Percentiles rank a stretch among this genome's conserved stretches.
Evolutionary conservation across 2,888 invertebrate genomes (phyloP).

Genomic region (Cetonia aurata): DNA sequence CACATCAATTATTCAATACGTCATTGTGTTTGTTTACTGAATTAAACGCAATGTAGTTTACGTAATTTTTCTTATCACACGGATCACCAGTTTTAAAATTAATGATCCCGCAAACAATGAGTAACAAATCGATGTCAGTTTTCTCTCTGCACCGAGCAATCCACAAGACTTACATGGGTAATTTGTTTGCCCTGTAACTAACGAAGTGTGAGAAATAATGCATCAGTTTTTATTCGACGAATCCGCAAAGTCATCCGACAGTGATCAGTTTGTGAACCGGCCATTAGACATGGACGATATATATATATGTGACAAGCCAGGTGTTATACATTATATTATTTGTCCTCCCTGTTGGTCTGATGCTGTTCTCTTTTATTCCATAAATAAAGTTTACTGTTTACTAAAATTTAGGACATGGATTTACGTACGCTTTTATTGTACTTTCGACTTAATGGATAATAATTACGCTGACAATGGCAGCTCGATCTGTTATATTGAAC

Average conservation of each 20-base stretch:
- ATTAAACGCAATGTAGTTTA: conserved; percentile 29
- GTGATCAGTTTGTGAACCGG: conserved; percentile 56
- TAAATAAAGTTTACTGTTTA: conserved; percentile 46
- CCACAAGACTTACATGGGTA: conserved; percentile 54
- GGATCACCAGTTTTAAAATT: conserved; percentile 49
- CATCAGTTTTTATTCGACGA: conserved; percentile 53
- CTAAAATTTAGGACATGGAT: conserved; percentile 45
- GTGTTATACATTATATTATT: conserved; percentile 49
- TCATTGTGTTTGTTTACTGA: conserved; percentile 35
- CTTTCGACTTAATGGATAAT: conserved; percentile 43
- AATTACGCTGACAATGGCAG: conserved; percentile 45
- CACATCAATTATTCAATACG: conserved; percentile 31
- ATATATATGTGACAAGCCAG: conserved; percentile 53
- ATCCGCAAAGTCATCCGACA: conserved; percentile 55
- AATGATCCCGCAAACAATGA: conserved; percentile 54
- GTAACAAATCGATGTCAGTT: conserved; percentile 58
- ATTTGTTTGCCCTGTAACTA: conserved; percentile 63
- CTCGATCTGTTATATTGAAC: conserved; percentile 33
- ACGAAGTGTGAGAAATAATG: conserved; percentile 64
- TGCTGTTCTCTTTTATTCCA: conserved; percentile 29
- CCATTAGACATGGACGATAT: conserved; percentile 56
- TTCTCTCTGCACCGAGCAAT: conserved; percentile 51
- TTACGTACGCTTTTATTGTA: conserved; percentile 40
- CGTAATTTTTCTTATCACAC: conserved; percentile 39
- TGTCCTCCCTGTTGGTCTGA: conserved; percentile 39